These are phyloP conservation scores for Suillia variegata DNA, from an alignment of 2,888 invertebrate species.

Conservation along the genomic window DNA sequence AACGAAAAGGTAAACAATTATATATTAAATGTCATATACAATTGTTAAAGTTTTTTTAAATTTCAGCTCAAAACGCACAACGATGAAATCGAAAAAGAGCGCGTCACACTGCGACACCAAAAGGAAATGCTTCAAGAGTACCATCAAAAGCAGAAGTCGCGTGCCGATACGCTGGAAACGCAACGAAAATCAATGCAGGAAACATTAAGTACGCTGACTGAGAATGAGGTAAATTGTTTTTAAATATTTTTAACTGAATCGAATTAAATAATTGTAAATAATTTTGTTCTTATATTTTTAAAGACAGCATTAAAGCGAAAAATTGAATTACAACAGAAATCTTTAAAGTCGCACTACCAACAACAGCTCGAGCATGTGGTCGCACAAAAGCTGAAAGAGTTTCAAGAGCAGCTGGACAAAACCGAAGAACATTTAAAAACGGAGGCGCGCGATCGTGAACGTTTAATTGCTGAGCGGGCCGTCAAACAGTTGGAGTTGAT, in stretches of 20 bases:
- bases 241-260: background rate
- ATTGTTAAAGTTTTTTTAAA: no score
- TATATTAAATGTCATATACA: no score
- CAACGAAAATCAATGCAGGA: constrained; percentile 66
- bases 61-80: constrained; percentile 64
- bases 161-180: constrained; percentile 63
- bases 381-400: constrained; percentile 76
- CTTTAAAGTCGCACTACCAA: constrained; percentile 77
- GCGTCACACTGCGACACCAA: constrained; percentile 64
- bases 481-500: constrained; percentile 75
- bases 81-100: constrained; percentile 67
- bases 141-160: constrained; percentile 63
- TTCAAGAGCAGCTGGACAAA: constrained; percentile 74
- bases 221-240: constrained; percentile 64
- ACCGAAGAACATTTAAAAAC: constrained; percentile 70
- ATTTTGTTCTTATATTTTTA: constrained; percentile 23
- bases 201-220: constrained; percentile 62
- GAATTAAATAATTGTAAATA: background rate
- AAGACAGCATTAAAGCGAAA: constrained; percentile 65
- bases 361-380: constrained; percentile 81
- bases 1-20: constrained; percentile 63
- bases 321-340: constrained; percentile 68
- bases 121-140: constrained; percentile 64
- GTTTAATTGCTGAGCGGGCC: constrained; percentile 71
- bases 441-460: constrained; percentile 70